Evolutionary conservation across 1,140 invertebrate genomes (phyloP).

Genomic region (Dinoponera quadriceps): DNA sequence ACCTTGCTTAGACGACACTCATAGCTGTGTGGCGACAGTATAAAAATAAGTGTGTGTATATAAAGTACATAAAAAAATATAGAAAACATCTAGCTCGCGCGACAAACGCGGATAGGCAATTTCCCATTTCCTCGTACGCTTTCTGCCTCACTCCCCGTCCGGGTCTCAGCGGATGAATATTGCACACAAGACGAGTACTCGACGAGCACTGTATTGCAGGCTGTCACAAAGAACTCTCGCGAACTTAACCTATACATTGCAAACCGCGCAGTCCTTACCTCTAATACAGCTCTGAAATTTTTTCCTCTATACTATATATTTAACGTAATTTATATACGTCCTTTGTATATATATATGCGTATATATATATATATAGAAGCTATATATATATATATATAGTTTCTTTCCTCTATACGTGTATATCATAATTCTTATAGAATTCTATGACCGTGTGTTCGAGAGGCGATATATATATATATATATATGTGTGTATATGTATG

Average conservation of each 20-base stretch:
- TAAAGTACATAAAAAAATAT: slow-evolving; percentile 66
- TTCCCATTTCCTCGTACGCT: slow-evolving; percentile 34
- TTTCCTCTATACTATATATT: slow-evolving; percentile 35
- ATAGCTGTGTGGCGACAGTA: slow-evolving; percentile 30
- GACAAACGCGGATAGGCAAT: neutral
- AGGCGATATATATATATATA: neutral
- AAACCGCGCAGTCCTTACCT: slow-evolving; percentile 51
- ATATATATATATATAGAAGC: slow-evolving; percentile 34
- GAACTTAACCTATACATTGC: slow-evolving; percentile 65
- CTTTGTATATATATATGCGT: slow-evolving; percentile 37
- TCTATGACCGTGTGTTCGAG: slow-evolving; percentile 34
- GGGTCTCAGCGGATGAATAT: slow-evolving; percentile 66
- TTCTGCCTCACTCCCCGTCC: slow-evolving; percentile 10
- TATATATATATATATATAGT: slow-evolving; percentile 3
- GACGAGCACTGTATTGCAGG: slow-evolving; percentile 67
- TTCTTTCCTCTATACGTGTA: neutral
- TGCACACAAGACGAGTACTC: slow-evolving; percentile 76
- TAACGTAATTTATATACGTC: slow-evolving; percentile 38
- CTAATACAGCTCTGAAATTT: slow-evolving; percentile 50
- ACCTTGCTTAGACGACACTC: neutral
- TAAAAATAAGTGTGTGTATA: slow-evolving; percentile 67
- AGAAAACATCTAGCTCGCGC: neutral
- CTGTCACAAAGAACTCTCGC: slow-evolving; percentile 55
- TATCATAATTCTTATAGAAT: slow-evolving; percentile 49
- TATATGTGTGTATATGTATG: slow-evolving; percentile 1